These are phyloP conservation scores for Pelecanoides urinatrix DNA, from an alignment of 2,113 vertebrate genomes.

Conservation along the genomic window DNA sequence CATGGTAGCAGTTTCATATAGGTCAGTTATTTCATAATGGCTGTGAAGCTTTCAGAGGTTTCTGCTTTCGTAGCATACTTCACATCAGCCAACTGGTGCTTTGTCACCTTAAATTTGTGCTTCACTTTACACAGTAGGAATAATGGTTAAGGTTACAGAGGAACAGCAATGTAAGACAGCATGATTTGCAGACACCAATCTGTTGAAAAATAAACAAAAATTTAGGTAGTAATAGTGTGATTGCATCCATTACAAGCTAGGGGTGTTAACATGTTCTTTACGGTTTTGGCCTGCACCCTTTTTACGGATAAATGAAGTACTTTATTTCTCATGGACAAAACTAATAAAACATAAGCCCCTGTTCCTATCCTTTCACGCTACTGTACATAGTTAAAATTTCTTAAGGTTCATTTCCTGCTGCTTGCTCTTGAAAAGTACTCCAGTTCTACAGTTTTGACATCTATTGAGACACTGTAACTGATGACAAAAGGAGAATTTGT, in stretches of 20 bases:
- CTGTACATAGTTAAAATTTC: background rate
- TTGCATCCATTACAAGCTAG: conserved; percentile 12
- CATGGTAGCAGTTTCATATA: conserved; percentile 78
- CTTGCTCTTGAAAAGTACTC: conserved; percentile 12
- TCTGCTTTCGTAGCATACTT: conserved; percentile 68
- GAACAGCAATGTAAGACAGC: conserved; percentile 24
- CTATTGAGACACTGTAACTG: conserved; percentile 3
- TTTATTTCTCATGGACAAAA: conserved; percentile 7
- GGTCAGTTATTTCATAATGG: conserved; percentile 79
- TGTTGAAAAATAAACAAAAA: conserved; percentile 61
- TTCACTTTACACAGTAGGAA: conserved; percentile 69
- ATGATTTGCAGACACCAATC: conserved; percentile 29
- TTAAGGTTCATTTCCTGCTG: background rate
- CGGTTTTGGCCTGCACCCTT: background rate
- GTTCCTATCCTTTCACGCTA: background rate
- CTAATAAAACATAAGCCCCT: background rate
- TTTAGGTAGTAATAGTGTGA: background rate
- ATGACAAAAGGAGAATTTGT: background rate
- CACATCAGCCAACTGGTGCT: conserved; percentile 61
- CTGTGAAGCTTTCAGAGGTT: conserved; percentile 71
- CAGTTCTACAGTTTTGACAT: background rate
- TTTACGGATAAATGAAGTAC: background rate
- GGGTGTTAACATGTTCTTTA: conserved; percentile 25
- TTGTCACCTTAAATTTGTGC: conserved; percentile 70
- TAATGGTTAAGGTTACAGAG: conserved; percentile 62